A percentile compares a stretch with the other conserved stretches of the same genome.
Conservation (phyloP, 2,888 invertebrate species). For the Panorpa germanica region DNA sequence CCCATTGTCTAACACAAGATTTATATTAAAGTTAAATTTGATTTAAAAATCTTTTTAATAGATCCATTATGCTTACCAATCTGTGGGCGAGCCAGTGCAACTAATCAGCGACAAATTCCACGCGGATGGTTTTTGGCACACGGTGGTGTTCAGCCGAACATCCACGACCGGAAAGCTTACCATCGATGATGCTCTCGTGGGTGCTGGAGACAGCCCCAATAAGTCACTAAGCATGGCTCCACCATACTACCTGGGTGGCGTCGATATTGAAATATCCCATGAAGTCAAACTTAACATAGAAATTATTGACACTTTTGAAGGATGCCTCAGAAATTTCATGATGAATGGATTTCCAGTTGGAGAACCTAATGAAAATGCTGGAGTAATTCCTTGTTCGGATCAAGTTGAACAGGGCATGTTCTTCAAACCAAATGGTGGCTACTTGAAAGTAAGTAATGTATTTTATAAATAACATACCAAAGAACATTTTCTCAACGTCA, state of each 20-base stretch:
- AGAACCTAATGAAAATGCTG: constrained; percentile 33
- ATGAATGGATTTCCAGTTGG: constrained; percentile 48
- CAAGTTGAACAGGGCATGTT: constrained; percentile 65
- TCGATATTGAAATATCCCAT: constrained; percentile 29
- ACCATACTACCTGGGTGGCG: constrained; percentile 69
- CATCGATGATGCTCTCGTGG: constrained; percentile 38
- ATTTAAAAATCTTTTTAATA: too few species aligned
- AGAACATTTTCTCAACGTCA: constrained; percentile 6
- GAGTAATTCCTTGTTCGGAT: constrained; percentile 61
- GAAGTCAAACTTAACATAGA: constrained; percentile 22
- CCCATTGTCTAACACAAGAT: too few species aligned
- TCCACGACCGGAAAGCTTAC: constrained; percentile 41
- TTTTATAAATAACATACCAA: background rate
- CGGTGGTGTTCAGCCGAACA: constrained; percentile 43
- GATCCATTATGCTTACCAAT: constrained; percentile 52
- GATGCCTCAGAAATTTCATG: constrained; percentile 62
- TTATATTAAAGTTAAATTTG: too few species aligned
- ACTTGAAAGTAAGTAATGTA: constrained; percentile 39
- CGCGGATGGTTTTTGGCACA: constrained; percentile 68
- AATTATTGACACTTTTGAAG: constrained; percentile 45
- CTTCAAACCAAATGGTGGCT: constrained; percentile 64
- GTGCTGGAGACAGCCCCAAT: constrained; percentile 29
- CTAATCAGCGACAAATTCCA: constrained; percentile 36
- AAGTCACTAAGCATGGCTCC: constrained; percentile 31
- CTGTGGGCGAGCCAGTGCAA: constrained; percentile 40